These are phyloP conservation scores for Cavia porcellus DNA, from an alignment of 2,113 vertebrate species.

Conservation along the genomic window DNA sequence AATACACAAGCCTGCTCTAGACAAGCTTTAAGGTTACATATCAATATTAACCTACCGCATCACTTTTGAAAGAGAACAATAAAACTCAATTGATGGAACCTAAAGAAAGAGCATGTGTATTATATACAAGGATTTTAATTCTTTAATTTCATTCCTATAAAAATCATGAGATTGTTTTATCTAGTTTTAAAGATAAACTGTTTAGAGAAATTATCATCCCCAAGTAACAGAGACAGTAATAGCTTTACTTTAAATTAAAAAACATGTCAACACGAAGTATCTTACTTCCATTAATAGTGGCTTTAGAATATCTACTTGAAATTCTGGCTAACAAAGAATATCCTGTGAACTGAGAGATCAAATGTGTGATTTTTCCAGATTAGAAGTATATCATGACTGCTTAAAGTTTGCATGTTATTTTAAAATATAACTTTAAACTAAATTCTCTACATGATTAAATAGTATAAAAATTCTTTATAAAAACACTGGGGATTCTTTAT, in stretches of 20 bases:
- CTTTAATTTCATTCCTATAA: constrained; percentile 30
- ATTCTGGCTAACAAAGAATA: background rate
- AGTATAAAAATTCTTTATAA: background rate
- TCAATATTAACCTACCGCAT: background rate
- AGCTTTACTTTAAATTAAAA: background rate
- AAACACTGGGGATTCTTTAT: background rate
- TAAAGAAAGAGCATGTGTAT: background rate
- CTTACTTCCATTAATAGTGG: background rate
- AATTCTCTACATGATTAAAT: background rate
- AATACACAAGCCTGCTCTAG: background rate
- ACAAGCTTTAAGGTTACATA: background rate
- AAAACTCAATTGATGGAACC: background rate
- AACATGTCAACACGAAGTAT: background rate
- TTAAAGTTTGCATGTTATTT: background rate
- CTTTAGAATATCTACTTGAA: background rate
- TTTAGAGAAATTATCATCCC: background rate
- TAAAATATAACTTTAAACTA: constrained; percentile 11
- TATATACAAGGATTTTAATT: background rate
- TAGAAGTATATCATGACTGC: background rate
- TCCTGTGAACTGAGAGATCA: background rate
- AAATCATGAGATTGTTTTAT: background rate
- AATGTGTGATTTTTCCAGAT: constrained; percentile 1
- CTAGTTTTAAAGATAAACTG: background rate
- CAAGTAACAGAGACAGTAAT: background rate
- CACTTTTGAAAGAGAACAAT: background rate